Conservation (phyloP, 2,888 invertebrate genomes). For the Drosophila greeni region DNA sequence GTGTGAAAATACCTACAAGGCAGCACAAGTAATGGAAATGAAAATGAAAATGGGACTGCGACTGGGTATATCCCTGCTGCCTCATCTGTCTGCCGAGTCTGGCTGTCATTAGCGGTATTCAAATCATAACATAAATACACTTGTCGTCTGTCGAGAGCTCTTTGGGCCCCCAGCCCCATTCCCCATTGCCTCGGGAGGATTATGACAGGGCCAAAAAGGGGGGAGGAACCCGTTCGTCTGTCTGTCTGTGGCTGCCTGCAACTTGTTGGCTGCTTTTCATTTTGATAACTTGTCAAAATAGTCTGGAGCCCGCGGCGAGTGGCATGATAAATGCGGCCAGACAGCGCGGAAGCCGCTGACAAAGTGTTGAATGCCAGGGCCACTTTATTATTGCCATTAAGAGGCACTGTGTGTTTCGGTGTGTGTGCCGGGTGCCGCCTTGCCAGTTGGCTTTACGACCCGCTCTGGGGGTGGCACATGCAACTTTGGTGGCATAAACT, state of each 20-base stretch:
- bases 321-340: conserved; percentile 74
- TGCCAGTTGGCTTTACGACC: conserved; percentile 67
- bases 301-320: conserved; percentile 52
- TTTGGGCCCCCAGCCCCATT: conserved; percentile 3
- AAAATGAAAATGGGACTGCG: conserved; percentile 33
- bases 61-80: conserved; percentile 5
- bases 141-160: conserved; percentile 70
- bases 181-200: conserved; percentile 32
- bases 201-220: conserved; percentile 54
- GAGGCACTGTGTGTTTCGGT: conserved; percentile 43
- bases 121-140: conserved; percentile 77
- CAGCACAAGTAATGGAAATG: conserved; percentile 42
- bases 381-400: conserved; percentile 69
- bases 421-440: conserved; percentile 3
- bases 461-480: conserved; percentile 57
- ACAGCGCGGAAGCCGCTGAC: conserved; percentile 65
- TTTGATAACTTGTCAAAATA: conserved; percentile 76
- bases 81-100: conserved; percentile 15
- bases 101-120: conserved; percentile 74
- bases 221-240: conserved; percentile 4
- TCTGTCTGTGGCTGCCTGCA: conserved; percentile 32
- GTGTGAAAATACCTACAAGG: conserved; percentile 71
- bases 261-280: conserved; percentile 68
- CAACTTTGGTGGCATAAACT: conserved; percentile 67
- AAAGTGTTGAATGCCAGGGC: conserved; percentile 71